Base-by-base conservation (phyloP, 1,140 invertebrate species). In the Microplitis demolitor region DNA sequence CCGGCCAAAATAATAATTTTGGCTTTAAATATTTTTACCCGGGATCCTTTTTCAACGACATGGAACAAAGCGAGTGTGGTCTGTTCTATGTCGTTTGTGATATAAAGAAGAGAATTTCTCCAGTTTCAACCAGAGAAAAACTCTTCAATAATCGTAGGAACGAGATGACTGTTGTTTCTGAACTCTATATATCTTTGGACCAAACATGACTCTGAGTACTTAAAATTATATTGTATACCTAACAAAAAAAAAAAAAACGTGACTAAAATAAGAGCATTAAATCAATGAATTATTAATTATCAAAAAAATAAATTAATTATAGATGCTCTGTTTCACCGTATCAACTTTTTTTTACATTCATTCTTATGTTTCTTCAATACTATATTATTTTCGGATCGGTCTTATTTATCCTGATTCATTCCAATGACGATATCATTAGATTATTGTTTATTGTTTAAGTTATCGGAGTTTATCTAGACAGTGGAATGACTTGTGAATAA, bases 181-280 rank as follows among this genome's bases (percentile, higher is more conserved):
- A 51, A 72, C 63, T 66, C 39, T 66, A 51, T 9, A 72, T 72
- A 45, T 72, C 70, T 72, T 72, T 72, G 70, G 70, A 72, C 70
- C 70, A 72, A 72, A 72, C 58, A 51, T 72, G 70, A 72, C 70
- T 72, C 63, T 66, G 70, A 63, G 16, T 63, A 35, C 33, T 63
- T 45, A 58, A 60, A 39, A 64, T 60, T 60, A 31, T 60, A 6
- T 33, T 31, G 24, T 71, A 35, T 64, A 54, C 50, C 13, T 66
- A 14, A 14, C 4, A 66, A 54, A 33, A n/a, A 58, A 69, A n/a
- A 56, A 69, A 24, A 37, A 45, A 14, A 71, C 4, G 50, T 50
- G 53, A 64, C 31, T 45, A 56, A 5, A 66, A 37, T 3, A 39
- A 50, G 51, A 37, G n/a, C 51, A 45, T 45, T 45, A 31, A 69